Evolutionary conservation across 2,797 vertebrate species (phyloP).

Genomic region (Brachymystax lenok): DNA sequence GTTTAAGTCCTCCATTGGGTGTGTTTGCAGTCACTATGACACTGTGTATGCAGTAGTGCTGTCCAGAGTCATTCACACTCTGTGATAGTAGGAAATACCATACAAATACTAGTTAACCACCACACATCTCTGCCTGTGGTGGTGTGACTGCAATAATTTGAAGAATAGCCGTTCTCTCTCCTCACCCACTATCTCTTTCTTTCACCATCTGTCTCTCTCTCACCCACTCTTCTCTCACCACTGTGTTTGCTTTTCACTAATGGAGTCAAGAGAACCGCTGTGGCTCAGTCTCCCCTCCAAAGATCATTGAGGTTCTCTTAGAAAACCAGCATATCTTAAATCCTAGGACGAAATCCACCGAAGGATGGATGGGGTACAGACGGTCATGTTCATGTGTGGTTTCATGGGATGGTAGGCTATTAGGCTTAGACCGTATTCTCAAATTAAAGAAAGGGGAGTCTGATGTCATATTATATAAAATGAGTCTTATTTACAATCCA

Average conservation of each 20-base stretch:
- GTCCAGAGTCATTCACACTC: not conserved
- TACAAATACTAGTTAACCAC: not conserved
- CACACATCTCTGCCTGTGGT: not conserved
- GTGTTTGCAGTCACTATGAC: not conserved
- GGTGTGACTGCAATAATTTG: not conserved
- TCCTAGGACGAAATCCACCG: not conserved
- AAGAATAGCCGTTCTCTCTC: not conserved
- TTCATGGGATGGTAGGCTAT: not conserved
- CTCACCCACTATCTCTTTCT: not conserved
- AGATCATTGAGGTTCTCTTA: not conserved
- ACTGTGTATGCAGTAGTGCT: not conserved
- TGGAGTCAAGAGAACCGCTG: not conserved
- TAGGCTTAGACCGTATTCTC: not conserved
- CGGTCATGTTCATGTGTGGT: not conserved
- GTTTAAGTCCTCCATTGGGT: not conserved
- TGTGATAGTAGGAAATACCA: not conserved
- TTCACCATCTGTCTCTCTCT: not conserved
- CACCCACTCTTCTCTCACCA: not conserved
- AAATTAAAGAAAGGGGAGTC: not conserved
- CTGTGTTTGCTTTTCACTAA: not conserved
- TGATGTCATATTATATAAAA: too few species aligned
- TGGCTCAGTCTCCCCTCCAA: not conserved
- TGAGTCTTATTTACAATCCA: not conserved
- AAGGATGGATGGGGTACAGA: not conserved
- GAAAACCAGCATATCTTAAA: not conserved